Evolutionary conservation across 2,113 vertebrate genomes (phyloP), one percentile per base, ranked within the genome.

Genomic region (Corythoichthys haematopterus): DNA sequence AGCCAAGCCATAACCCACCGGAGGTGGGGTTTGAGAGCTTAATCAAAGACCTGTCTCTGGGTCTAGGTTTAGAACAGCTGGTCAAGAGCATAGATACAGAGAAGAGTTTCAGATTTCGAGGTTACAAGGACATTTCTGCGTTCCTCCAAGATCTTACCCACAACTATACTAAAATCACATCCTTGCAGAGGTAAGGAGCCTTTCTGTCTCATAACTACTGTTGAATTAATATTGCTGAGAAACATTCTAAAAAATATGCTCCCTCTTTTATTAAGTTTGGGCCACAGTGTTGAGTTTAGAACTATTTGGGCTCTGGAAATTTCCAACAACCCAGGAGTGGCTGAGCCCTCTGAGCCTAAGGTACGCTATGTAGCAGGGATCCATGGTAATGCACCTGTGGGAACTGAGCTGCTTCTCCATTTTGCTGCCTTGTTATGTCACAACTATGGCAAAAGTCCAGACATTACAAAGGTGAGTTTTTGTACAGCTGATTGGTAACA

Each of bases 241-340:
- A 11, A 59, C 12, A 36, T 13, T 65, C 6, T 2, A 12, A 4
- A 28, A 50, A 28, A 68, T 68, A 1, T 74, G 37, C 3, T 61
- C 64, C 0, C 71, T 11, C 9, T 65, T 64, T 12, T 71, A 62
- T 81, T 72, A 80, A 99, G 97, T 75, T 89, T 98, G 93, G 95
- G 97, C 63, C 94, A 94, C 70, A 99, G 96, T 4, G 88, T 92
- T 1, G 96, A 98, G 79, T 90, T 93, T 72, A 90, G 96, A 70
- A 93, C 91, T 43, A 95, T 99, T 66, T 95, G 91, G 94, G 97
- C 94, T 69, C 91, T 98, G 1, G 96, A 98, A 89, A 97, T 98
- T 87, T 97, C 97, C 72, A 96, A 98, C 89, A 95, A 92, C 37
- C 97, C 96, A 64, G 90, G 88, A 11, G 75, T 92, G 56, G 85